These are phyloP conservation scores for Tiliqua scincoides DNA, from an alignment of 2,113 vertebrate genomes.

Conservation along the genomic window DNA sequence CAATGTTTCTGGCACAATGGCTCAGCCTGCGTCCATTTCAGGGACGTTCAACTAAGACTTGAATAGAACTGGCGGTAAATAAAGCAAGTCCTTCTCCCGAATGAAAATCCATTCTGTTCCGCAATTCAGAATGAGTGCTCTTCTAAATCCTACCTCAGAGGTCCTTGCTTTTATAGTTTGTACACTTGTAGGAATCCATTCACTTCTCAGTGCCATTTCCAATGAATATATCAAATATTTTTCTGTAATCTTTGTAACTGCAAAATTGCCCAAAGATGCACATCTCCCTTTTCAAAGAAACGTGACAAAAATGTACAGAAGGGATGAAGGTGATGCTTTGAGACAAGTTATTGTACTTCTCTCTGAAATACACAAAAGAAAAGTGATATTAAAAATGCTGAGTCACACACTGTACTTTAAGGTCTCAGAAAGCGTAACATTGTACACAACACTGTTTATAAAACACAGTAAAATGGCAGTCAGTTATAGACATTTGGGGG, in stretches of 20 bases:
- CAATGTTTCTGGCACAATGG: constrained; percentile 82
- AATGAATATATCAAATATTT: constrained; percentile 78
- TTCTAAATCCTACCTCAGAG: constrained; percentile 70
- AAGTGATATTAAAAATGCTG: constrained; percentile 76
- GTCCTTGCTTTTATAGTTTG: constrained; percentile 74
- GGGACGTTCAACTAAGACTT: constrained; percentile 78
- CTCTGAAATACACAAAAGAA: constrained; percentile 79
- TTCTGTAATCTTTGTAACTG: constrained; percentile 75
- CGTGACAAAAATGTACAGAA: constrained; percentile 78
- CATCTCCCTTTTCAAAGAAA: constrained; percentile 80
- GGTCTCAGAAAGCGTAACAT: constrained; percentile 57
- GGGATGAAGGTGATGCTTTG: constrained; percentile 78
- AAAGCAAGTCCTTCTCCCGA: constrained; percentile 74
- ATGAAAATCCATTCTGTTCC: constrained; percentile 75
- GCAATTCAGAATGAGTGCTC: constrained; percentile 68
- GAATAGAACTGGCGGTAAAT: constrained; percentile 77
- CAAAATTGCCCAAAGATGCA: constrained; percentile 77
- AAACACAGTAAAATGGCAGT: constrained; percentile 22
- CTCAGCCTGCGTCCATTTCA: constrained; percentile 77
- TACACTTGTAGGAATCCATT: constrained; percentile 72
- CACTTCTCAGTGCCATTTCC: constrained; percentile 73
- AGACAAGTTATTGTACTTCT: constrained; percentile 78
- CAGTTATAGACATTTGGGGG: constrained; percentile 59
- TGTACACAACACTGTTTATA: constrained; percentile 65
- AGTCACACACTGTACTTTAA: constrained; percentile 63